Conservation (phyloP, 2,888 invertebrate genomes). For the Seira sanloemensis region DNA sequence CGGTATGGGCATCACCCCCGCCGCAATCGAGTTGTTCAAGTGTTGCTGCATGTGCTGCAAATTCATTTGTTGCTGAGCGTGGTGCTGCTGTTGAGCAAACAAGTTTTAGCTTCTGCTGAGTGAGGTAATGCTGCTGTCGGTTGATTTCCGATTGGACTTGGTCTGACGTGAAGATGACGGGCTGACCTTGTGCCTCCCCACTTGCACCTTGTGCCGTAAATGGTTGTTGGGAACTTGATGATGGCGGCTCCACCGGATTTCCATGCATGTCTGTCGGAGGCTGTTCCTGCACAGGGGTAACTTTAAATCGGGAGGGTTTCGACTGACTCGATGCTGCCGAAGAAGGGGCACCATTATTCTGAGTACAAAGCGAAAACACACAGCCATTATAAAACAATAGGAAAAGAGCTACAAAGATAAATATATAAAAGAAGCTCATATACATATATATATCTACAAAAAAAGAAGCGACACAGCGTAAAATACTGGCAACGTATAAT, state of each 20-base stretch:
- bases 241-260: conserved; percentile 21
- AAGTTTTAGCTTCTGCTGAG: conserved; percentile 45
- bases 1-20: conserved; percentile 35
- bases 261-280: conserved; percentile 52
- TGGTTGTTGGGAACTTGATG: conserved; percentile 1
- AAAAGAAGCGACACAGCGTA: too few species aligned
- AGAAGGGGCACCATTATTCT: not conserved
- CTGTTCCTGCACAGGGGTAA: conserved; percentile 64
- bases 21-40: conserved; percentile 38
- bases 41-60: conserved; percentile 56
- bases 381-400: not conserved
- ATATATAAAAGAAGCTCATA: too few species aligned
- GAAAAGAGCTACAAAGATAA: not conserved
- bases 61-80: conserved; percentile 56
- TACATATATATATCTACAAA: too few species aligned
- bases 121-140: conserved; percentile 45
- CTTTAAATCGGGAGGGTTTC: conserved; percentile 61
- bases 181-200: not conserved
- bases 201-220: not conserved
- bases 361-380: not conserved
- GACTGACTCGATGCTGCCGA: conserved; percentile 1
- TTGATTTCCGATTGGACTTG: conserved; percentile 49
- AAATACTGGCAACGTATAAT: too few species aligned
- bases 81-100: conserved; percentile 56
- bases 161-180: not conserved